A percentile compares a stretch with the other conserved stretches of the same genome.
Evolutionary conservation across 2,113 vertebrate species (phyloP).

Genomic region (Balaenoptera acutorostrata): DNA sequence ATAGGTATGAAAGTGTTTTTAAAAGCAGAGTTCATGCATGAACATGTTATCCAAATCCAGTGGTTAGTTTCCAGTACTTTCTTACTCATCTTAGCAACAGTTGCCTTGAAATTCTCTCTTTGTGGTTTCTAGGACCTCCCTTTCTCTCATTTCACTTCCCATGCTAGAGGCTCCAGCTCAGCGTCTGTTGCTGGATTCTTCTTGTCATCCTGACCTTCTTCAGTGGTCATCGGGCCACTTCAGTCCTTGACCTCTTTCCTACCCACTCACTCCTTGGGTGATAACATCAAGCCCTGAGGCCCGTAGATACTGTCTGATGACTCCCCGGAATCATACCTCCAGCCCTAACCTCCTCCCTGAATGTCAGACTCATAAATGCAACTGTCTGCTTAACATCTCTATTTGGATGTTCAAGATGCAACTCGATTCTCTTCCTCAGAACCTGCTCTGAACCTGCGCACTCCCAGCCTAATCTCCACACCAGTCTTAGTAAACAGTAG

Average conservation of each 20-base stretch:
- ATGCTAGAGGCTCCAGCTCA: background rate
- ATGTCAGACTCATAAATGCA: background rate
- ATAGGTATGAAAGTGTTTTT: background rate
- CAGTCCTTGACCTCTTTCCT: background rate
- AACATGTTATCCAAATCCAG: background rate
- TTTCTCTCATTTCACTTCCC: background rate
- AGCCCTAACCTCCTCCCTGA: background rate
- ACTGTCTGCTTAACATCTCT: background rate
- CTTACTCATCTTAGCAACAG: background rate
- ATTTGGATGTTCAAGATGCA: background rate
- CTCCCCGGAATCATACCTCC: background rate
- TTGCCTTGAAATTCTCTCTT: background rate
- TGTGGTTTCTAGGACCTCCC: background rate
- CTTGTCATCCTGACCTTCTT: background rate
- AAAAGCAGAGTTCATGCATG: background rate
- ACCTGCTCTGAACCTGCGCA: background rate
- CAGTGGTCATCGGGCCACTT: background rate
- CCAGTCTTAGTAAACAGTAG: background rate
- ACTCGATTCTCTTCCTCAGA: background rate
- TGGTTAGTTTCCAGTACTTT: background rate
- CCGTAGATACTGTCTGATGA: background rate
- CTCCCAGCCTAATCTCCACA: rapidly evolving
- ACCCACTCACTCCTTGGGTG: background rate
- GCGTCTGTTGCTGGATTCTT: background rate
- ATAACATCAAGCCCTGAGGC: background rate